Evolutionary conservation across 2,888 invertebrate species (phyloP), one percentile per base, ranked within the genome.

Genomic region (Nomada goodeniana): DNA sequence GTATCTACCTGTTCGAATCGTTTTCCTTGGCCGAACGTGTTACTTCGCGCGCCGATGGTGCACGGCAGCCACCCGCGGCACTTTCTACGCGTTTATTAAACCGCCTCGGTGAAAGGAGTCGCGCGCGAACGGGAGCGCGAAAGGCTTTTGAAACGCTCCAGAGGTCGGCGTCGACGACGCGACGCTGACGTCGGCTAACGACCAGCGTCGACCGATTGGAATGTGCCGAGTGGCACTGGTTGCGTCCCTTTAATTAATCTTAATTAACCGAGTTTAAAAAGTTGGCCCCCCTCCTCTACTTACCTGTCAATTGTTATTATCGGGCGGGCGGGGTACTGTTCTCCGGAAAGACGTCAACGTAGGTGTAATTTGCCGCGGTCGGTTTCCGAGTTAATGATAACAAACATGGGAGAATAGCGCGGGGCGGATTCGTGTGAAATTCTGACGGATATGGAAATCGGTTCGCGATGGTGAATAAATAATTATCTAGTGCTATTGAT

Each of bases 81-180:
- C 76, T 86, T 86, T 86, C 85, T 76, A 81, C 76, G 23, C 70
- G 74, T 79, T 85, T 78, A 85, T 86, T 76, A 85, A 87, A 80
- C 77, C 67, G 76, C 77, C 44, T 23, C 64, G 82, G 72, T 65
- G 73, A 85, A 83, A 85, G 85, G 79, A 83, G 82, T 69, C 71
- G 74, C 60, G 77, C 70, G 70, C 52, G 52, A 13, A 26, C 70
- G 72, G 26, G 26, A 65, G 44, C 50, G 64, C 55, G 50, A 76
- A 74, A 69, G 63, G 55, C 78, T 83, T 86, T 83, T 78, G 55
- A 65, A 74, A 73, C 70, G 69, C 61, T 63, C 70, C 67, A 83
- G 85, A 87, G 78, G 77, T 85, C 86, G 74, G 23, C 72, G 74
- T 50, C 67, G 78, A 63, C 67, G 55, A 42, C 67, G 15, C 67